Evolutionary conservation across 2,888 invertebrate genomes (phyloP).

Genomic region (Pachliopta kotzebuea): DNA sequence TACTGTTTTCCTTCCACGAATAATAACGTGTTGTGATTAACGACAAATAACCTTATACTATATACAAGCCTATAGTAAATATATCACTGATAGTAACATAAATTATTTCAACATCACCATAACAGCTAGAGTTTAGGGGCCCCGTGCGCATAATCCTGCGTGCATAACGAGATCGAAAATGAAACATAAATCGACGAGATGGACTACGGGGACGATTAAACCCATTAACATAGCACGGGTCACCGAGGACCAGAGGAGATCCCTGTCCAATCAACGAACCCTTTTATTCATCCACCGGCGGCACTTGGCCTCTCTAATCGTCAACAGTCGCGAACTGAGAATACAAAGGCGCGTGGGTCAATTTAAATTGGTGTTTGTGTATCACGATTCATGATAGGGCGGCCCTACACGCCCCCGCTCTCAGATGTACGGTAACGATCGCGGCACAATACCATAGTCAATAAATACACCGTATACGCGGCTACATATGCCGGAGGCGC

Average conservation of each 20-base stretch:
- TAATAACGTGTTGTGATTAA: too few species aligned
- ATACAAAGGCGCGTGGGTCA: slow-evolving; percentile 54
- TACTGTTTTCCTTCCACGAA: too few species aligned
- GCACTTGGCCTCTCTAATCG: slow-evolving; percentile 10
- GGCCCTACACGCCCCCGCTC: slow-evolving; percentile 65
- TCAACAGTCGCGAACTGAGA: slow-evolving; percentile 37
- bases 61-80: background rate
- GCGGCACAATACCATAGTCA: slow-evolving; percentile 76
- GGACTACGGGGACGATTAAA: slow-evolving; percentile 75
- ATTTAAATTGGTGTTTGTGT: slow-evolving; percentile 62
- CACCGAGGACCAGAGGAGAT: slow-evolving; percentile 57
- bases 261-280: slow-evolving; percentile 33
- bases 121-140: slow-evolving; percentile 55
- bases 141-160: slow-evolving; percentile 65
- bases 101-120: slow-evolving; percentile 57
- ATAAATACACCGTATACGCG: slow-evolving; percentile 73
- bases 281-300: slow-evolving; percentile 24
- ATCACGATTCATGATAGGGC: slow-evolving; percentile 78
- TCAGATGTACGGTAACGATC: slow-evolving; percentile 76
- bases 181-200: slow-evolving; percentile 77
- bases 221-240: slow-evolving; percentile 75
- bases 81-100: background rate
- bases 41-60: too few species aligned
- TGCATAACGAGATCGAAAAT: slow-evolving; percentile 79
- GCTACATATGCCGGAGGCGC: slow-evolving; percentile 64